phyloP scores from a whole-genome alignment of 2,113 vertebrate genomes.

The Alces alces region DNA sequence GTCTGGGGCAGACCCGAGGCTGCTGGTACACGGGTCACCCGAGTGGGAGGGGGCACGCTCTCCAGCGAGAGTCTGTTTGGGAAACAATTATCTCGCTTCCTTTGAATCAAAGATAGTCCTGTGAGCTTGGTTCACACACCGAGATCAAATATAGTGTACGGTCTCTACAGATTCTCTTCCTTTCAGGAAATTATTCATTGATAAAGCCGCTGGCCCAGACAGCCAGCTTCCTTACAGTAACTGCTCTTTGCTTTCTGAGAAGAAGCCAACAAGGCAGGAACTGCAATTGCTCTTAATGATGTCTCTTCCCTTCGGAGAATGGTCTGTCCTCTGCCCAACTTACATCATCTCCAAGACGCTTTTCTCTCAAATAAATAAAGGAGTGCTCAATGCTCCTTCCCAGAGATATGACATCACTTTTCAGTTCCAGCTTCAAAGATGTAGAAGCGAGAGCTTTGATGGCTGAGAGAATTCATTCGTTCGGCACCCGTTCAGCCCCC shows the following conservation, averaged over 20 bases:
- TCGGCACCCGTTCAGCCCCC: not conserved
- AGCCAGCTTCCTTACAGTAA: slow-evolving; percentile 62
- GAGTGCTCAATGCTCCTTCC: fast-evolving
- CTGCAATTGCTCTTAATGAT: not conserved
- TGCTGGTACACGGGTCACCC: not conserved
- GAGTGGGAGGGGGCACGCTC: not conserved
- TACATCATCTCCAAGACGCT: not conserved
- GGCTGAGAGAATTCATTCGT: fast-evolving
- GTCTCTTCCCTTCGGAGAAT: slow-evolving; percentile 35
- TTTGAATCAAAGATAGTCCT: slow-evolving; percentile 49
- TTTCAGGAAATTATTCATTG: slow-evolving; percentile 67
- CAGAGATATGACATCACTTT: too few species aligned
- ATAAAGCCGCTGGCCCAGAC: slow-evolving; percentile 49
- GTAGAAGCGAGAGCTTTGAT: not conserved
- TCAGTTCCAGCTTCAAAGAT: not conserved
- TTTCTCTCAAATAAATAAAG: not conserved
- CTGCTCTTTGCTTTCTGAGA: slow-evolving; percentile 67
- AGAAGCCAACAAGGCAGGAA: not conserved
- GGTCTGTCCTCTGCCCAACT: not conserved
- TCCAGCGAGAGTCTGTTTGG: slow-evolving; percentile 36
- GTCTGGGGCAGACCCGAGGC: slow-evolving; percentile 54
- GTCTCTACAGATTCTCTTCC: slow-evolving; percentile 56
- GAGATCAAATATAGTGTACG: slow-evolving; percentile 31
- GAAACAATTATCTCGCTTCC: slow-evolving; percentile 64
- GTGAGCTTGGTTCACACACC: fast-evolving